phyloP scores from a whole-genome alignment of 2,113 vertebrate genomes.

The Solea solea region DNA sequence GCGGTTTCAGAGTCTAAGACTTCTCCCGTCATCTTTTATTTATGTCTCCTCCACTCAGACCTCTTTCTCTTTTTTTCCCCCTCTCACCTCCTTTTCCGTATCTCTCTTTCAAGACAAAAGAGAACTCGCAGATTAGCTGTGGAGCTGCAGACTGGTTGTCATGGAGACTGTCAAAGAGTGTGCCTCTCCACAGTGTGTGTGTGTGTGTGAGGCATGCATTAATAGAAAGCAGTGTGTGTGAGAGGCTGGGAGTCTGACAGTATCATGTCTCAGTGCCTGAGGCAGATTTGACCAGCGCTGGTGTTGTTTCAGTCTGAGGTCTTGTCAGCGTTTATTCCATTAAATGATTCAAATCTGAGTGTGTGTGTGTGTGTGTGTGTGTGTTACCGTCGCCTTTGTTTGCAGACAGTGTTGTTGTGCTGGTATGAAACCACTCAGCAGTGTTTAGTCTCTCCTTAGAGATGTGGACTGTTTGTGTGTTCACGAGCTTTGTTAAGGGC shows the following conservation, averaged over 20 bases:
- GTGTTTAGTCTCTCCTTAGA: conserved; percentile 16
- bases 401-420: conserved; percentile 20
- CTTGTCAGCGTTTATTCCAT: conserved; percentile 9
- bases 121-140: conserved; percentile 65
- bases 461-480: neutral
- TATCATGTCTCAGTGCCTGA: conserved; percentile 56
- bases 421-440: conserved; percentile 3
- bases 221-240: conserved; percentile 56
- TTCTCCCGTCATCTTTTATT: conserved; percentile 73
- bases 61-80: conserved; percentile 21
- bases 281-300: conserved; percentile 51
- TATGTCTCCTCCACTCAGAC: conserved; percentile 65
- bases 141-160: conserved; percentile 81
- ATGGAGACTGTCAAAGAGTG: conserved; percentile 82
- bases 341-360: conserved; percentile 20
- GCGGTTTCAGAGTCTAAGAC: conserved; percentile 46
- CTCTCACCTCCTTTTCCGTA: conserved; percentile 49
- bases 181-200: conserved; percentile 46
- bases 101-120: conserved; percentile 82
- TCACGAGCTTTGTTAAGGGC: conserved; percentile 1
- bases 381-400: conserved; percentile 2
- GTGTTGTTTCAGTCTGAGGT: conserved; percentile 25
- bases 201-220: conserved; percentile 53
- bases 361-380: neutral
- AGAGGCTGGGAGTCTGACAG: conserved; percentile 57